A percentile compares a stretch with the other conserved stretches of the same genome.
These are phyloP conservation scores for Polypedilum vanderplanki DNA, from an alignment of 1,140 invertebrate genomes.

Conservation along the genomic window DNA sequence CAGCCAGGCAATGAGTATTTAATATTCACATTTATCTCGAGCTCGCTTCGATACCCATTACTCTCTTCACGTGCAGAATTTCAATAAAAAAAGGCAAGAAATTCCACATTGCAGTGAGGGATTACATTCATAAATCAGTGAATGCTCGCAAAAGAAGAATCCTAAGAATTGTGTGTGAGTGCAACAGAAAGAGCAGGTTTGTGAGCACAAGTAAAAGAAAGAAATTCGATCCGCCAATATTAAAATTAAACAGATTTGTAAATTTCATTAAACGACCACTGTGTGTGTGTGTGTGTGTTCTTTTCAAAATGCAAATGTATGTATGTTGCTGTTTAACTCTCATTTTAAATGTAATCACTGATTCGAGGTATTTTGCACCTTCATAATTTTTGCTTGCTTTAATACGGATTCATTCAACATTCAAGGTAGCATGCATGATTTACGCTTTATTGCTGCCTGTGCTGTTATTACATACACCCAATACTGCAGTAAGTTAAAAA, in stretches of 20 bases:
- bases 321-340: slow-evolving; percentile 14
- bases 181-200: not conserved
- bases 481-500: not conserved
- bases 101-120: not conserved
- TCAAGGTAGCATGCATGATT: slow-evolving; percentile 6
- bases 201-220: not conserved
- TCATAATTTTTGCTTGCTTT: slow-evolving; percentile 1
- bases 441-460: not conserved
- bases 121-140: slow-evolving; percentile 27
- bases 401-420: not conserved
- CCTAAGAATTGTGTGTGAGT: not conserved
- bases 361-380: slow-evolving; percentile 22
- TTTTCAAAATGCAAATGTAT: not conserved
- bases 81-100: not conserved
- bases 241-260: not conserved
- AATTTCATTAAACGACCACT: slow-evolving; percentile 12
- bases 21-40: not conserved
- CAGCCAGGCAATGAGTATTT: slow-evolving; percentile 19
- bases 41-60: not conserved
- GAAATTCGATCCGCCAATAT: slow-evolving; percentile 23
- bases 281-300: not conserved
- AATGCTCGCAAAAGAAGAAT: not conserved
- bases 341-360: slow-evolving; percentile 25
- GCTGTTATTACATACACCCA: not conserved
- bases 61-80: not conserved